phyloP scores from a whole-genome alignment of 2,113 vertebrate species.

The Hepsetus odoe region DNA sequence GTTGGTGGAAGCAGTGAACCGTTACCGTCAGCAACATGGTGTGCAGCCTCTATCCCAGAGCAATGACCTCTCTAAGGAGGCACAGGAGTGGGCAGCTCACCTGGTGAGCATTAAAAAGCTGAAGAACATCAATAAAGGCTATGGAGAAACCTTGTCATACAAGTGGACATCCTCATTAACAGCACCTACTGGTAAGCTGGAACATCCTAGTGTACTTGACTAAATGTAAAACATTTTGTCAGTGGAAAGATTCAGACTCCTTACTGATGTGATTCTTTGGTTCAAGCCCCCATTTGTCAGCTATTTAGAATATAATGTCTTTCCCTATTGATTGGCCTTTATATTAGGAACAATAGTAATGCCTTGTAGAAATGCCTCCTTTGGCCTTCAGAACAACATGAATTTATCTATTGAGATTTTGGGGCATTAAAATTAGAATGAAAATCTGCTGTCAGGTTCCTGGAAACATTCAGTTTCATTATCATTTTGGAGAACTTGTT shows the following conservation, averaged over 20 bases:
- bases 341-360: too few relatives aligned
- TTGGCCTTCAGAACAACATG: too few relatives aligned
- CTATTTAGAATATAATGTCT: too few relatives aligned
- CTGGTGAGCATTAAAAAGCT: slow-evolving; percentile 54
- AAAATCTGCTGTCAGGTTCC: too few relatives aligned
- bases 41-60: slow-evolving; percentile 49
- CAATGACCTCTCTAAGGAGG: slow-evolving; percentile 53
- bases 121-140: slow-evolving; percentile 54
- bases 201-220: too few relatives aligned
- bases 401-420: too few relatives aligned
- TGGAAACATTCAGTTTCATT: too few relatives aligned
- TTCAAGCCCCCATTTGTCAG: neutral
- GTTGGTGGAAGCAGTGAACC: slow-evolving; percentile 57
- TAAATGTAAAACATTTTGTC: neutral
- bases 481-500: too few relatives aligned
- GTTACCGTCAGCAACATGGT: slow-evolving; percentile 55
- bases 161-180: slow-evolving; percentile 52
- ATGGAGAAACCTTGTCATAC: slow-evolving; percentile 65
- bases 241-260: neutral
- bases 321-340: too few relatives aligned
- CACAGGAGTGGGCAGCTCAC: slow-evolving; percentile 60
- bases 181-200: slow-evolving; percentile 48
- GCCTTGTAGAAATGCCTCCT: too few relatives aligned
- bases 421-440: too few relatives aligned
- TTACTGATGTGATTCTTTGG: too few relatives aligned